Conservation (phyloP, 2,888 invertebrate genomes). For the Hartigia nigra region DNA sequence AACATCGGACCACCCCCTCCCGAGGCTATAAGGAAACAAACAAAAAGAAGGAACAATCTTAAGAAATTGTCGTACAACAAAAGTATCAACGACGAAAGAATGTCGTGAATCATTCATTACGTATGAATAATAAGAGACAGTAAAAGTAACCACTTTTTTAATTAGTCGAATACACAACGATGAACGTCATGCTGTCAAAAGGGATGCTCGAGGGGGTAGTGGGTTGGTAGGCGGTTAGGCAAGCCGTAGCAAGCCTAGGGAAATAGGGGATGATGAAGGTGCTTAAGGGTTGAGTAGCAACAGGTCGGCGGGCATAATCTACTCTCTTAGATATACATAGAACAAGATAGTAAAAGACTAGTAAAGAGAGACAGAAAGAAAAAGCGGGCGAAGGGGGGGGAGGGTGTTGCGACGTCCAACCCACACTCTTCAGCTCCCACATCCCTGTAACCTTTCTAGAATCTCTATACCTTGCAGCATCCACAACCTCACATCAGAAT, state of each 20-base stretch:
- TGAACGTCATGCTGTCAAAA: not conserved
- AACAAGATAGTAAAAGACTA: not conserved
- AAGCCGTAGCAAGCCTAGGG: not conserved
- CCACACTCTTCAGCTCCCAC: not conserved
- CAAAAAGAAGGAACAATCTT: not conserved
- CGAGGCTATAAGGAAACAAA: slow-evolving; percentile 54
- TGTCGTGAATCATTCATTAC: not conserved
- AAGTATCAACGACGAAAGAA: not conserved
- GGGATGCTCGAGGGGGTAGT: not conserved
- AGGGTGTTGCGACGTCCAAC: not conserved
- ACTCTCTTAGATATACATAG: slow-evolving; percentile 46
- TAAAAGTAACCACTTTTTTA: not conserved
- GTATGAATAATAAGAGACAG: not conserved
- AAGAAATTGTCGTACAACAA: not conserved
- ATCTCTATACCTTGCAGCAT: not conserved
- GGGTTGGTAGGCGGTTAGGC: not conserved
- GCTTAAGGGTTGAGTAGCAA: slow-evolving; percentile 49
- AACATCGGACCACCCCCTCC: slow-evolving; percentile 65
- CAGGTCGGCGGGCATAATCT: slow-evolving; percentile 55
- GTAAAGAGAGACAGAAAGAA: slow-evolving; percentile 2
- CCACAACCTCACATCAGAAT: not conserved
- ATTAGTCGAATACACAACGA: not conserved
- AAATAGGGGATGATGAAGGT: slow-evolving; percentile 22
- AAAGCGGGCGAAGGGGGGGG: not conserved
- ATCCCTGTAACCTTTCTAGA: not conserved